Evolutionary conservation across 1,140 invertebrate species (phyloP).

Genomic region (Drosophila quadrilineata): DNA sequence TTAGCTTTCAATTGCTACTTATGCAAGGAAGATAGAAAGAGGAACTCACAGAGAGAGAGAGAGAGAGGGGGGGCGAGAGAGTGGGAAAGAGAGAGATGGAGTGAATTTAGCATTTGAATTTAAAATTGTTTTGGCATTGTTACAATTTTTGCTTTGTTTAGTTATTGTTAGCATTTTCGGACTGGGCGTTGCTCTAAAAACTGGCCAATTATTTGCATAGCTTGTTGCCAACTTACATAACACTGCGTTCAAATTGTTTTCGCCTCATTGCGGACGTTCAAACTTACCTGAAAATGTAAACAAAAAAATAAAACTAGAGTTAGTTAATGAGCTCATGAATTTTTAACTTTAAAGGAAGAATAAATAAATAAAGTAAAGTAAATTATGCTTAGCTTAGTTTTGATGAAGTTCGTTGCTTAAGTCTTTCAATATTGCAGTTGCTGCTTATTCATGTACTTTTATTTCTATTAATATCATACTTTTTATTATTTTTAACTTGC

Average conservation of each 20-base stretch:
- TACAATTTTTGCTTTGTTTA: conserved; percentile 41
- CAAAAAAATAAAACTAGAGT: conserved; percentile 9
- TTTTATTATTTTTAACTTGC: too few relatives aligned
- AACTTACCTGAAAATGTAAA: conserved; percentile 60
- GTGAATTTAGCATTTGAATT: conserved; percentile 62
- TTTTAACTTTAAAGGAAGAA: too few relatives aligned
- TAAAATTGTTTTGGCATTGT: conserved; percentile 62
- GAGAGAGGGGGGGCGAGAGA: too few relatives aligned
- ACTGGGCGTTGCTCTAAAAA: conserved; percentile 68
- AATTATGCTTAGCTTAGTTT: too few relatives aligned
- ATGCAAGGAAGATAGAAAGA: too few relatives aligned
- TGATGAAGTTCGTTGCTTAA: too few relatives aligned
- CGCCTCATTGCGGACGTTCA: conserved; percentile 2
- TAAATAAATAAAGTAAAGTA: background rate
- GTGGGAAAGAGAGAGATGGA: too few relatives aligned
- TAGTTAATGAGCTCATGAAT: conserved; percentile 19
- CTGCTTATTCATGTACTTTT: background rate
- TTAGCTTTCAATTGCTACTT: conserved; percentile 60
- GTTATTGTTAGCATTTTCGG: conserved; percentile 4
- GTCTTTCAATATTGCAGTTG: background rate
- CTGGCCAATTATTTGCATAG: conserved; percentile 69
- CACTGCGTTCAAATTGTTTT: conserved; percentile 3
- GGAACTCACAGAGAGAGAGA: too few relatives aligned
- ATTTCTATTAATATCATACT: too few relatives aligned
- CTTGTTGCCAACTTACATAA: conserved; percentile 60